Conservation (phyloP, 1,140 invertebrate species). For the Hirudo medicinalis region DNA sequence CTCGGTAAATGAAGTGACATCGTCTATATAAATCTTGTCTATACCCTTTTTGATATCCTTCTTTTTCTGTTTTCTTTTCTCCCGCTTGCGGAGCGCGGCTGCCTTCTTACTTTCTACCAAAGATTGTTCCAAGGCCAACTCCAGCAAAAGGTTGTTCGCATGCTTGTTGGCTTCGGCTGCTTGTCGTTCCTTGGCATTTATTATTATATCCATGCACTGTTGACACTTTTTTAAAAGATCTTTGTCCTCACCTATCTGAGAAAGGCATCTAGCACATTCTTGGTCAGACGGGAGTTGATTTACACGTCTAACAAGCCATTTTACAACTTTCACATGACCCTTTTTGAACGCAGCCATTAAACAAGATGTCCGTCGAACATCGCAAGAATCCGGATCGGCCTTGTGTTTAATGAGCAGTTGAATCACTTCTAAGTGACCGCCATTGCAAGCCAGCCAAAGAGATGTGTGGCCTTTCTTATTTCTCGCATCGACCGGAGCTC, state of each 20-base stretch:
- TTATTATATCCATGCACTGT: constrained; percentile 83
- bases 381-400: constrained; percentile 90
- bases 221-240: constrained; percentile 85
- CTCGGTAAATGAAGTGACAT: neutral
- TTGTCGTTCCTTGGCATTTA: constrained; percentile 90
- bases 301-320: constrained; percentile 96
- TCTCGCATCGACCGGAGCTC: constrained; percentile 84
- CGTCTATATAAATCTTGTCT: neutral
- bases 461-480: constrained; percentile 99
- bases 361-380: constrained; percentile 87
- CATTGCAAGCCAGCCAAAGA: constrained; percentile 91
- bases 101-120: constrained; percentile 76
- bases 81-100: constrained; percentile 75
- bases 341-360: constrained; percentile 96
- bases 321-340: constrained; percentile 89
- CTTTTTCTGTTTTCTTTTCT: constrained; percentile 87
- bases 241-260: constrained; percentile 51
- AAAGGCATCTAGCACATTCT: constrained; percentile 71
- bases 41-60: constrained; percentile 38
- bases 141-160: constrained; percentile 83
- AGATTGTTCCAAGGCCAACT: constrained; percentile 81
- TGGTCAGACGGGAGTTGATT: constrained; percentile 95
- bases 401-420: constrained; percentile 72
- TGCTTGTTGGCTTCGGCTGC: constrained; percentile 94
- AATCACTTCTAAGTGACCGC: constrained; percentile 85